These are phyloP conservation scores for Molothrus ater DNA, from an alignment of 2,797 vertebrate species.

Conservation along the genomic window DNA sequence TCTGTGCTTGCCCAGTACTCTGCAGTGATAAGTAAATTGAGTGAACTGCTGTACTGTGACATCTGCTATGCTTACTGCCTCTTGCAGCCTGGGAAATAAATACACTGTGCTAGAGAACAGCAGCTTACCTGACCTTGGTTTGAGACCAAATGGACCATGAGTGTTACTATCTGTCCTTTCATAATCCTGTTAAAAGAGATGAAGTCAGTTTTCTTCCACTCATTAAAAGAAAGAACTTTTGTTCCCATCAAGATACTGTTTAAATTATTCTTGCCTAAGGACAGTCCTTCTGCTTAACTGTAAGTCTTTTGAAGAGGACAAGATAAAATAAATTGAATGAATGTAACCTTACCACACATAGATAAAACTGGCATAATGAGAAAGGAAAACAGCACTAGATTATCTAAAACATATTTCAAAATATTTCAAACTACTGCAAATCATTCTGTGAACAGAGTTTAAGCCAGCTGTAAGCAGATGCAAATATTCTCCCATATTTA, in stretches of 20 bases:
- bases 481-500: not conserved
- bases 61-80: not conserved
- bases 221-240: not conserved
- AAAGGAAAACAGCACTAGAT: not conserved
- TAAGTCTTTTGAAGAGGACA: not conserved
- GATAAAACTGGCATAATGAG: not conserved
- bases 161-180: conserved; percentile 81
- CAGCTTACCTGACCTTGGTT: conserved; percentile 92
- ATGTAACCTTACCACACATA: not conserved
- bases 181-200: conserved; percentile 83
- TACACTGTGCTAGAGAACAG: not conserved
- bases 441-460: not conserved
- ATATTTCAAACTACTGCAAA: not conserved
- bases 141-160: conserved; percentile 91
- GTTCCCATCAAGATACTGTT: not conserved
- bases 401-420: not conserved
- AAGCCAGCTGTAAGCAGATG: not conserved
- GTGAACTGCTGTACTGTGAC: not conserved
- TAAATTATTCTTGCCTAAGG: not conserved
- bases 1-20: not conserved
- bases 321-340: not conserved
- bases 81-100: not conserved
- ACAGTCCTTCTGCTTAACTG: not conserved
- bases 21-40: not conserved
- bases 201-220: not conserved